Conservation (phyloP, 2,797 vertebrate genomes). For the Oreochromis grahami region DNA sequence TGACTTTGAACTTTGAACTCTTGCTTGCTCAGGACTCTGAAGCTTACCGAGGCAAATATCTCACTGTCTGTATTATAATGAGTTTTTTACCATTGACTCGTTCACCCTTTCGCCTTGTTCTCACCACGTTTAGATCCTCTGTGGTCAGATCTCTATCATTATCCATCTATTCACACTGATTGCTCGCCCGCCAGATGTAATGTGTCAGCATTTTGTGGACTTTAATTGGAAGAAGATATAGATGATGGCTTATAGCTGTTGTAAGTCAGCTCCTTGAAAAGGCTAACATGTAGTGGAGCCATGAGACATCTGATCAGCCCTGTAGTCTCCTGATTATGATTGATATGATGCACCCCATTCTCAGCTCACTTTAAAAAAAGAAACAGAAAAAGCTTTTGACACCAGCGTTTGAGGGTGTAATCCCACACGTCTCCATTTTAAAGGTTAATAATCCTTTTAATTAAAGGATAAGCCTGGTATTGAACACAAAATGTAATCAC, state of each 20-base stretch:
- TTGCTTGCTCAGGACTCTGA: slow-evolving; percentile 32
- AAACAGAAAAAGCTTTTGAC: slow-evolving; percentile 49
- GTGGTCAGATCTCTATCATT: slow-evolving; percentile 44
- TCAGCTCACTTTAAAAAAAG: slow-evolving; percentile 35
- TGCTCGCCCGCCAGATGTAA: slow-evolving; percentile 47
- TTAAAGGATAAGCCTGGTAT: slow-evolving; percentile 94
- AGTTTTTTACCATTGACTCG: slow-evolving; percentile 60
- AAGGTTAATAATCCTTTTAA: slow-evolving; percentile 99
- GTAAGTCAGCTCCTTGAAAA: slow-evolving; percentile 53
- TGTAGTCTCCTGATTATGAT: slow-evolving; percentile 57
- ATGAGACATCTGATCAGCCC: slow-evolving; percentile 32
- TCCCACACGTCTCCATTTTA: slow-evolving; percentile 84
- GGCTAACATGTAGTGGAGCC: slow-evolving; percentile 29
- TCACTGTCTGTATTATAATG: slow-evolving; percentile 58
- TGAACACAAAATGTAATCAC: slow-evolving; percentile 93
- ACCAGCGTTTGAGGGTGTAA: slow-evolving; percentile 79
- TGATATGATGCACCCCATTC: slow-evolving; percentile 50
- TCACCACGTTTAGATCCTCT: slow-evolving; percentile 21
- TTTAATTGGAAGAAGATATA: slow-evolving; percentile 66
- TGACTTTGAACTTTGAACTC: slow-evolving; percentile 77
- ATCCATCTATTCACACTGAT: slow-evolving; percentile 59
- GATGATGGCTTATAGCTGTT: slow-evolving; percentile 55
- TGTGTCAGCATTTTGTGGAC: slow-evolving; percentile 66
- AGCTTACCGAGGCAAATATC: slow-evolving; percentile 20
- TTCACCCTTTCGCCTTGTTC: slow-evolving; percentile 62